A percentile compares a stretch with the other conserved stretches of the same genome.
These are phyloP conservation scores for Sanderia malayensis DNA, from an alignment of 30 jellyfish, hydroid and myxozoan genomes.

Conservation along the genomic window DNA sequence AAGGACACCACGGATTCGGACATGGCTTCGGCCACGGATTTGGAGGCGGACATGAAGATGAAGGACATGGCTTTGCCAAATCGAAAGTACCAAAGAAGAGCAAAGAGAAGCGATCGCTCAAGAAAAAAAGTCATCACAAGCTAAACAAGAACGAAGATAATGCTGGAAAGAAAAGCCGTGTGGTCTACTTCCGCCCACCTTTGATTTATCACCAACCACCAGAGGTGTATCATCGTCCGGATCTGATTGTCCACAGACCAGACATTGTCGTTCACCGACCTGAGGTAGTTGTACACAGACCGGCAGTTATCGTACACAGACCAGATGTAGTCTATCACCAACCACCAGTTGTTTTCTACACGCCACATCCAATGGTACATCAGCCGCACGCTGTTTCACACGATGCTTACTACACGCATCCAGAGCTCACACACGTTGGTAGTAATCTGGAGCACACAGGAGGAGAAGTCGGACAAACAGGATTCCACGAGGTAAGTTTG, in stretches of 20 bases:
- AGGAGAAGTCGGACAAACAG: conserved; percentile 49
- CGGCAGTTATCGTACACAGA: conserved; percentile 93
- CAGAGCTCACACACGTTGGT: conserved; percentile 81
- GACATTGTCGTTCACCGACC: conserved; percentile 96
- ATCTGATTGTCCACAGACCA: conserved; percentile 93
- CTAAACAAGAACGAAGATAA: conserved; percentile 39
- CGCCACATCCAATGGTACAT: conserved; percentile 95
- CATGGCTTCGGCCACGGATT: conserved; percentile 59
- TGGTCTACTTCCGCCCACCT: conserved; percentile 93
- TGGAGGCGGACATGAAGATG: conserved; percentile 76
- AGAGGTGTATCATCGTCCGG: conserved; percentile 95
- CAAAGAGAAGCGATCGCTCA: conserved; percentile 27
- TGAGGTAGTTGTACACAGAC: conserved; percentile 91
- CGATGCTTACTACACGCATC: conserved; percentile 77
- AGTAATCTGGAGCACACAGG: conserved; percentile 85
- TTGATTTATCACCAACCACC: conserved; percentile 93
- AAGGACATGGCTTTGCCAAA: conserved; percentile 69
- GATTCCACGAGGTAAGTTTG: conserved; percentile 57
- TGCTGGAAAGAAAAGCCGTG: conserved; percentile 78
- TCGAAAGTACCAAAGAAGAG: conserved; percentile 46
- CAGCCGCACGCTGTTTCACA: conserved; percentile 85
- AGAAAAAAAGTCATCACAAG: conserved; percentile 45
- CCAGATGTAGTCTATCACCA: conserved; percentile 97
- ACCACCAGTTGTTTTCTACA: conserved; percentile 96
- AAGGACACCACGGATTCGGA: conserved; percentile 20